A percentile compares a stretch with the other conserved stretches of the same genome.
Conservation (phyloP, 2,888 invertebrate species). For the Invenusta paracnida region DNA sequence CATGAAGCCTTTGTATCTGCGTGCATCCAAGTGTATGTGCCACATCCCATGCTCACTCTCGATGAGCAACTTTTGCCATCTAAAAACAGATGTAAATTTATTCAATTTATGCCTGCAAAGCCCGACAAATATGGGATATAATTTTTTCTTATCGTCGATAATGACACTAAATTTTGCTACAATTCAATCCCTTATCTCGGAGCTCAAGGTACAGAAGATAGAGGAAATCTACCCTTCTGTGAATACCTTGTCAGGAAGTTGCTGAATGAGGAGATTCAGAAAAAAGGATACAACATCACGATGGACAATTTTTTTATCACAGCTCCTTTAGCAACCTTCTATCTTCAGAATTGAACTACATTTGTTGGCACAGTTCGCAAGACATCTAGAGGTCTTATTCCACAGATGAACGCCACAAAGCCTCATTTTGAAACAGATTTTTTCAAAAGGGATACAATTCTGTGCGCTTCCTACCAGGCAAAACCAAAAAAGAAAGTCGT, state of each 20-base stretch:
- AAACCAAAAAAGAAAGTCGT: constrained; percentile 33
- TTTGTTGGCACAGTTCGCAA: constrained; percentile 28
- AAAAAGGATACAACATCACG: constrained; percentile 8
- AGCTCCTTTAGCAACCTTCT: neutral
- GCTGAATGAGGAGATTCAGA: constrained; percentile 18
- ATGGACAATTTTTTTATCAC: constrained; percentile 20
- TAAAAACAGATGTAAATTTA: constrained; percentile 31
- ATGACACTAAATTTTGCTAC: constrained; percentile 33
- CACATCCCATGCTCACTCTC: constrained; percentile 22
- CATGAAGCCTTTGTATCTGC: constrained; percentile 20
- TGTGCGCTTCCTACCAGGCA: constrained; percentile 28
- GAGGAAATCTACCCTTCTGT: constrained; percentile 2
- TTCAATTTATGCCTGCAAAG: constrained; percentile 34
- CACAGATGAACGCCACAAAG: constrained; percentile 6
- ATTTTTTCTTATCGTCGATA: constrained; percentile 20
- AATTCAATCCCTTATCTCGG: constrained; percentile 15
- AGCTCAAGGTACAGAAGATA: constrained; percentile 27
- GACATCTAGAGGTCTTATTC: neutral
- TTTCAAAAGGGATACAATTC: neutral
- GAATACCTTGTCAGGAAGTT: constrained; percentile 20
- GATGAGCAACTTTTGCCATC: constrained; percentile 30
- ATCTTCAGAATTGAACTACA: constrained; percentile 13
- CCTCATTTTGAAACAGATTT: constrained; percentile 25
- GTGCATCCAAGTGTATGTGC: constrained; percentile 1
- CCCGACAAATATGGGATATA: constrained; percentile 29